Percentiles rank a stretch among this genome's conserved stretches.
Conservation (phyloP, 2,113 vertebrate genomes). For the Amphiprion percula region DNA sequence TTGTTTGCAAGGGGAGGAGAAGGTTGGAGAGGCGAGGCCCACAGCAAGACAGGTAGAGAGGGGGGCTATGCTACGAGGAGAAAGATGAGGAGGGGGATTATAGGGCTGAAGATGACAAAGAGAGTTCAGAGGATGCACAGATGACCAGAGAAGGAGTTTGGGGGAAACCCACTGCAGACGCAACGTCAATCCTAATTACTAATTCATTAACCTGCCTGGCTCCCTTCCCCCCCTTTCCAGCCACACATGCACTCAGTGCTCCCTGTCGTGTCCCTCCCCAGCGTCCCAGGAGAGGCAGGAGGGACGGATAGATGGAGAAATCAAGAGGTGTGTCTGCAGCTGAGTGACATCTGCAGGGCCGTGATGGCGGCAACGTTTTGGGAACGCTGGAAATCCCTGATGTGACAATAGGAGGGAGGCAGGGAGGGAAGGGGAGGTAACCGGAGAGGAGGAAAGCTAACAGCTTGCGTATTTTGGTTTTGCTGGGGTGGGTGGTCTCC, state of each 20-base stretch:
- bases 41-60: conserved; percentile 60
- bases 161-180: conserved; percentile 63
- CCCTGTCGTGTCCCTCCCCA: conserved; percentile 46
- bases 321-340: conserved; percentile 72
- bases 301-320: conserved; percentile 71
- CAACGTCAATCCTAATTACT: conserved; percentile 84
- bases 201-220: conserved; percentile 83
- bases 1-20: conserved; percentile 69
- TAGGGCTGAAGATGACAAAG: conserved; percentile 66
- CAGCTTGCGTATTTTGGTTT: conserved; percentile 68
- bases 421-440: conserved; percentile 8
- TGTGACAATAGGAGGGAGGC: conserved; percentile 61
- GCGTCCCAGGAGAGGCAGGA: conserved; percentile 61
- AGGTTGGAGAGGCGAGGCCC: conserved; percentile 63
- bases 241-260: conserved; percentile 41
- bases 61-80: conserved; percentile 34
- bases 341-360: conserved; percentile 77
- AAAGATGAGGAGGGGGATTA: neutral
- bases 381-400: conserved; percentile 68
- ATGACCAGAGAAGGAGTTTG: conserved; percentile 64
- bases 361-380: conserved; percentile 63
- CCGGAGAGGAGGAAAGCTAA: conserved; percentile 55
- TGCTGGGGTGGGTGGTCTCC: conserved; percentile 53
- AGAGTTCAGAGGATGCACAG: conserved; percentile 57
- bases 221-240: conserved; percentile 67